Base-by-base conservation (phyloP, 2,113 vertebrate genomes). In the Syngnathus floridae region DNA sequence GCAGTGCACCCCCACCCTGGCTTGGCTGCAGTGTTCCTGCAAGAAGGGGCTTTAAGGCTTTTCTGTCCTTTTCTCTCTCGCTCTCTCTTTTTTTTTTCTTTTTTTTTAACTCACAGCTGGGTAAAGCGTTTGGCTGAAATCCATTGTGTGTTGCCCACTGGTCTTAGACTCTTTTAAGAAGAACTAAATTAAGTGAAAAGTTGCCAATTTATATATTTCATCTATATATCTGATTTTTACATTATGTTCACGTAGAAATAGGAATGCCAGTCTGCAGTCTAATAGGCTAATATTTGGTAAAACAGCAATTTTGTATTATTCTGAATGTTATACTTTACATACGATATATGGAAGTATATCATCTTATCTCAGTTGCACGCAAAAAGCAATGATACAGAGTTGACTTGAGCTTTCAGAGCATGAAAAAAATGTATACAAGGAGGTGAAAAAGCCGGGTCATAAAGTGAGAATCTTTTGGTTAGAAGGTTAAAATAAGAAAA, bases 11-110 rank as follows among this genome's bases (percentile, higher is more conserved):
- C 77, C 84, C 79, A 67, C 82, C 74, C 64, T 75, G 35, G 72
- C 75, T 69, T 76, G 71, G 45, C 77, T 79, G 82, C 77, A 84
- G 83, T 82, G 73, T 78, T 85, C 81, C 73, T 82, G 71, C 77
- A 80, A 82, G 81, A 85, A 80, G 80, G 72, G 86, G 82, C 81
- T 87, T 87, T 88, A 85, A 86, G 82, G 37, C 10, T 40, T 40
- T 60, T 60, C 19, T 60, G 40, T 12, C 3, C 11, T 35, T 56
- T 31, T 31, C 26, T 31, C 26, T 31, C 26, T 31, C 26, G 2
- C 26, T 31, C 26, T 31, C 26, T 31, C 3, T 31, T 21, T 41
- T 21, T 31, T 31, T 21, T 41, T 21, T 6, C n/a, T 40, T 59
- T 59, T 38, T 40, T 38, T n/a, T 40, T n/a, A 10, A 60, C 19